Conservation (phyloP, 2,888 invertebrate species). For the Drosophila siamana region DNA sequence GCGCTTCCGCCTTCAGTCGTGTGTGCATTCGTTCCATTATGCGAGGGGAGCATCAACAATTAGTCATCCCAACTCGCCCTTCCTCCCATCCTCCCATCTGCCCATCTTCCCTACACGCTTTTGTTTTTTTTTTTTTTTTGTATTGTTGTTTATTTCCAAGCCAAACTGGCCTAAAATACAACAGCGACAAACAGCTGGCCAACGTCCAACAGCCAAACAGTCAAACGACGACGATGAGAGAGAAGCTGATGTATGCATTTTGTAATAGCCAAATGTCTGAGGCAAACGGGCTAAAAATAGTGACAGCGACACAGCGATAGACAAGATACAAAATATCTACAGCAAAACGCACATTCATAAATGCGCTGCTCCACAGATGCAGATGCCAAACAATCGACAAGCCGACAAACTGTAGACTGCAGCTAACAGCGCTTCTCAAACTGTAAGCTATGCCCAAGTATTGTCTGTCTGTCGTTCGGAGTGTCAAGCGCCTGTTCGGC, state of each 20-base stretch:
- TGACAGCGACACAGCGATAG: conserved; percentile 42
- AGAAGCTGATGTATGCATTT: conserved; percentile 53
- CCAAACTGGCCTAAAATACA: conserved; percentile 54
- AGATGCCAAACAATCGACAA: too few relatives aligned
- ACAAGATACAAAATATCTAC: conserved; percentile 41
- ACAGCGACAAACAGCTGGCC: conserved; percentile 44
- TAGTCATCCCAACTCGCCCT: conserved; percentile 49
- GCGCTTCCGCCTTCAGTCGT: conserved; percentile 58
- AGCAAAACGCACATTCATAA: conserved; percentile 29
- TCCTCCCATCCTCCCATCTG: background rate
- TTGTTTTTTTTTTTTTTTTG: too few relatives aligned
- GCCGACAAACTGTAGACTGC: too few relatives aligned
- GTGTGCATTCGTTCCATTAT: conserved; percentile 14
- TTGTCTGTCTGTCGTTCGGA: background rate
- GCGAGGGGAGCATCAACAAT: conserved; percentile 43
- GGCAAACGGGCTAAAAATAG: conserved; percentile 68
- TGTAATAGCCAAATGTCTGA: conserved; percentile 61
- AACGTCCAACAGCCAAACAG: conserved; percentile 39
- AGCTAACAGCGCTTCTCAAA: background rate
- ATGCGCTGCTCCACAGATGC: too few relatives aligned
- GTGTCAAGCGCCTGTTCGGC: conserved; percentile 4
- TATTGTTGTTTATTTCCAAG: conserved; percentile 12
- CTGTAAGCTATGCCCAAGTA: background rate
- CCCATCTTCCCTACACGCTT: too few relatives aligned
- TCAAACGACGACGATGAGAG: conserved; percentile 3